These are phyloP conservation scores for Stylophora pistillata DNA, from an alignment of 64 coral and sea anemone genomes.

Conservation along the genomic window DNA sequence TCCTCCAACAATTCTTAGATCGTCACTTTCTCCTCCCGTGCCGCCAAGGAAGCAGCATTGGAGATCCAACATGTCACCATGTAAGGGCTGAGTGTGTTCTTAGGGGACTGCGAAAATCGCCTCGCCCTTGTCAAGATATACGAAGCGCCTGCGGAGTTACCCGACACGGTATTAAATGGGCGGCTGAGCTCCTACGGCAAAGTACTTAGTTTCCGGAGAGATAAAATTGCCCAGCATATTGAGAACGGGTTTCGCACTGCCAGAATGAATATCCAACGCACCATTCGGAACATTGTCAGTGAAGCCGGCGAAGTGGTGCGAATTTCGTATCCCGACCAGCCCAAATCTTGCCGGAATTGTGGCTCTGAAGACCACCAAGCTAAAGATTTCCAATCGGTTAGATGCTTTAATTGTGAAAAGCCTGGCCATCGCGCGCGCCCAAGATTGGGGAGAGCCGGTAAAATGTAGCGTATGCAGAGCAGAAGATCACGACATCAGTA, in stretches of 20 bases:
- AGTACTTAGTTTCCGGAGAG: not conserved
- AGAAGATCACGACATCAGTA: not conserved
- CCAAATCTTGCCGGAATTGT: not conserved
- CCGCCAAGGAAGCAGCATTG: not conserved
- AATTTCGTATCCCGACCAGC: not conserved
- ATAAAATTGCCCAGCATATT: not conserved
- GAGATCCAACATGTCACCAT: rapidly evolving
- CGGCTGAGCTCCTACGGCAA: not conserved
- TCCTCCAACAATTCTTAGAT: not conserved
- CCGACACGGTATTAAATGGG: not conserved
- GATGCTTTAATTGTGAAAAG: not conserved
- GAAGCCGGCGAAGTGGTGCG: not conserved
- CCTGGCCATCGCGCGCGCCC: not conserved
- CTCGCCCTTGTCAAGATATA: not conserved
- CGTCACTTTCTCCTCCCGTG: not conserved
- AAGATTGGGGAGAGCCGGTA: not conserved
- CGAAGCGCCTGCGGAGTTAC: not conserved
- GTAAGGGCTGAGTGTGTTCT: not conserved
- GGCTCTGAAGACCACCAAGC: not conserved
- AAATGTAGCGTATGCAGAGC: not conserved
- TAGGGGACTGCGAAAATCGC: not conserved
- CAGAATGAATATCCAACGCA: too few species aligned
- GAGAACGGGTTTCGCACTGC: not conserved
- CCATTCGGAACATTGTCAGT: not conserved
- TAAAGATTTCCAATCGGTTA: not conserved